phyloP scores from a whole-genome alignment of 1,140 invertebrate genomes.

The Bombus picipes region DNA sequence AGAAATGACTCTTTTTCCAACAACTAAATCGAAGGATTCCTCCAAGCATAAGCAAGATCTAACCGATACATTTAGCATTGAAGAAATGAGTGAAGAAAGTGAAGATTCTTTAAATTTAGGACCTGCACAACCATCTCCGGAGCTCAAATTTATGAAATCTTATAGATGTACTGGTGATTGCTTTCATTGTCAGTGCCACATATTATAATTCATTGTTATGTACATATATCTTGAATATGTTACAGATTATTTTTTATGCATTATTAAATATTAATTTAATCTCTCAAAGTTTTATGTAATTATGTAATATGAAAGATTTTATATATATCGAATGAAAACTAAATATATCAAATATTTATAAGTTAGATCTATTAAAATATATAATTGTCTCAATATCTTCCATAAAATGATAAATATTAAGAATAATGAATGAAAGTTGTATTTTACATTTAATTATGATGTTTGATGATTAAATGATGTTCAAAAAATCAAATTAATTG shows the following conservation, averaged over 20 bases:
- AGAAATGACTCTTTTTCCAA: conserved; percentile 84
- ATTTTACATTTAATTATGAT: not conserved
- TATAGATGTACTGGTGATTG: conserved; percentile 73
- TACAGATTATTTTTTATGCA: conserved; percentile 32
- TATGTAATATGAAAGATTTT: conserved; percentile 17
- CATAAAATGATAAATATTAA: conserved; percentile 17
- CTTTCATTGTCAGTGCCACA: conserved; percentile 79
- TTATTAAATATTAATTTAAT: conserved; percentile 47
- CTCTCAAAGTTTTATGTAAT: conserved; percentile 16
- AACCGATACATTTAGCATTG: conserved; percentile 85
- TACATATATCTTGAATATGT: conserved; percentile 12
- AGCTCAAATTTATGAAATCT: conserved; percentile 74
- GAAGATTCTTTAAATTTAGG: conserved; percentile 83
- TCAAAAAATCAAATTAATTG: conserved; percentile 49
- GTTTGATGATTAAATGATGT: not conserved
- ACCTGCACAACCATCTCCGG: conserved; percentile 68
- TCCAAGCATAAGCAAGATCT: conserved; percentile 83
- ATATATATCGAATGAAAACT: conserved; percentile 14
- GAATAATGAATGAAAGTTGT: not conserved
- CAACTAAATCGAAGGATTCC: conserved; percentile 80
- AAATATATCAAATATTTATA: conserved; percentile 38
- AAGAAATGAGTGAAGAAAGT: conserved; percentile 85
- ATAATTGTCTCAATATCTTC: conserved; percentile 2
- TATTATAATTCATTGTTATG: conserved; percentile 70
- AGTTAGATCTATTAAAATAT: conserved; percentile 3